Conservation (phyloP, 2,888 invertebrate species). For the Eudasyphora cyanicolor region DNA sequence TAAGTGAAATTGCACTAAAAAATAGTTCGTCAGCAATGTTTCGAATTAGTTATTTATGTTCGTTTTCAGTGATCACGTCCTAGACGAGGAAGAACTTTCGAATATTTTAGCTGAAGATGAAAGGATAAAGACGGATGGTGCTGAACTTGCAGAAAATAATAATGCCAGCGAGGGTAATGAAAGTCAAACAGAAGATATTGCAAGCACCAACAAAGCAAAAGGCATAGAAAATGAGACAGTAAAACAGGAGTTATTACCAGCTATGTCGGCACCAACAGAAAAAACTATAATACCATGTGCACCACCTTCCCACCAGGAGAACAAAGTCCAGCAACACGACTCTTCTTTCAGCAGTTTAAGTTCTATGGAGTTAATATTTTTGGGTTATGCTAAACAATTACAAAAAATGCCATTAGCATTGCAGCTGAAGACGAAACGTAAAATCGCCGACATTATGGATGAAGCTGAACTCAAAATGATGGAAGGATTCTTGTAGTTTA, state of each 20-base stretch:
- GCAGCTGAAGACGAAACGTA: conserved; percentile 66
- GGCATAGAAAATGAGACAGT: neutral
- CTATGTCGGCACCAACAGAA: neutral
- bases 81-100: conserved; percentile 52
- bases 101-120: neutral
- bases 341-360: conserved; percentile 57
- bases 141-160: neutral
- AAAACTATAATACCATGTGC: neutral
- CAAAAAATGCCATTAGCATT: conserved; percentile 66
- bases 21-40: neutral
- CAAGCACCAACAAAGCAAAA: too few species aligned
- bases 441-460: conserved; percentile 68
- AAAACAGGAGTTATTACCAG: neutral
- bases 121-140: neutral
- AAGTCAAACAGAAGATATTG: too few species aligned
- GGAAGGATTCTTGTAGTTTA: too few species aligned
- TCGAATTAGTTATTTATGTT: too few species aligned
- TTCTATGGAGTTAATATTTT: conserved; percentile 67
- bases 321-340: neutral
- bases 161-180: neutral
- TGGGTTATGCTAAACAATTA: conserved; percentile 67
- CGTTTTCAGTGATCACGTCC: conserved; percentile 23
- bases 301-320: neutral
- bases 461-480: conserved; percentile 66
- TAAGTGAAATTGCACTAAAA: conserved; percentile 39